These are phyloP conservation scores for Lepidurus couesii DNA, from an alignment of 1,140 invertebrate genomes.

Conservation along the genomic window DNA sequence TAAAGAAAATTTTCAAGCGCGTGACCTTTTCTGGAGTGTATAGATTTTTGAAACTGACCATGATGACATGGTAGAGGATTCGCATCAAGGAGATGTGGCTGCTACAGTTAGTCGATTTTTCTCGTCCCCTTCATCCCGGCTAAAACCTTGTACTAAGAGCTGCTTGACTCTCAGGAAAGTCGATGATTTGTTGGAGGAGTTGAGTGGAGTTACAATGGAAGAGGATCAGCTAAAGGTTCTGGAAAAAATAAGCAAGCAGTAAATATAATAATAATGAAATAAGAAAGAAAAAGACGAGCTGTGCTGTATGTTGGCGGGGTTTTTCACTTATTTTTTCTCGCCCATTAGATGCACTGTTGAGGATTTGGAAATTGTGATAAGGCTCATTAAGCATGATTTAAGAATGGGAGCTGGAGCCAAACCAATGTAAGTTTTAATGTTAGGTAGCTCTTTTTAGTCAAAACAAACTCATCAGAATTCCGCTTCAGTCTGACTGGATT, in stretches of 20 bases:
- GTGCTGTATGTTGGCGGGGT: neutral
- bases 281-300: conserved; percentile 18
- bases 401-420: conserved; percentile 87
- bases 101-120: conserved; percentile 80
- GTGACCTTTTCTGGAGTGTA: conserved; percentile 33
- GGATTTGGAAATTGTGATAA: conserved; percentile 79
- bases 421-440: conserved; percentile 63
- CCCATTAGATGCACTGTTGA: conserved; percentile 65
- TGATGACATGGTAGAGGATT: conserved; percentile 74
- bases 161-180: conserved; percentile 66
- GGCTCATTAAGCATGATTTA: conserved; percentile 84
- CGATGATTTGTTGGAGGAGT: conserved; percentile 63
- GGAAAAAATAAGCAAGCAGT: conserved; percentile 60
- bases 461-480: neutral
- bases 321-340: neutral
- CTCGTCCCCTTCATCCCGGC: conserved; percentile 55
- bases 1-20: conserved; percentile 4
- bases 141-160: conserved; percentile 59
- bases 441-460: conserved; percentile 26
- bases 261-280: conserved; percentile 35
- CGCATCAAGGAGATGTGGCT: conserved; percentile 83
- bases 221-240: conserved; percentile 77
- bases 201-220: conserved; percentile 73
- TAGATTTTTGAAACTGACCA: conserved; percentile 65
- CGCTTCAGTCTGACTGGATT: conserved; percentile 62